Base-by-base conservation (phyloP, 2,113 vertebrate species). In the Nannospalax galili region DNA sequence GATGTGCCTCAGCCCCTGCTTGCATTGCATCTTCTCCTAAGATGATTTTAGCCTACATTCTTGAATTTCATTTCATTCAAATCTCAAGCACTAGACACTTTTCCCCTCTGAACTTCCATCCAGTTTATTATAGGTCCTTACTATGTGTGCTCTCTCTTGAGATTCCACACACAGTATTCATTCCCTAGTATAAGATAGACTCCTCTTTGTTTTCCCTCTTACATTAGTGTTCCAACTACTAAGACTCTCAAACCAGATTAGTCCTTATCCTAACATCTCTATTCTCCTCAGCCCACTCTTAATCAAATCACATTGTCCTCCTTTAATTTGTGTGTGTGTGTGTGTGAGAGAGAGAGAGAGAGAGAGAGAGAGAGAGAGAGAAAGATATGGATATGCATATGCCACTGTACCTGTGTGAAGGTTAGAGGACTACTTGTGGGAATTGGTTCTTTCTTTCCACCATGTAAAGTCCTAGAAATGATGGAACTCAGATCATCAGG, bases 31-130 rank as follows among this genome's bases (percentile, higher is more conserved):
- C 67, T 92, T 64, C 72, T 58, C 45, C n/a, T n/a, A n/a, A 58
- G 7, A n/a, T 93, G 75, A 90, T 87, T 22, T 58, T 52, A 91
- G 75, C 28, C n/a, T 42, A 89, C 64, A 64, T 40, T 40, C 74
- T 84, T 88, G 35, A 62, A 88, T 93, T 95, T 95, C n/a, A 88
- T 35, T 87, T 14, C 10, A 86, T 37, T 69, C 42, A 93, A 78
- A 84, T 95, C 45, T 93, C 28, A 89, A 70, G 70, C 35, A 70
- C 52, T 84, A 75, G 20, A 72, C 48, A 90, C 24, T 80, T 94
- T 69, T 85, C 15, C 70, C 40, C 65, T 30, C 48, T 93, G 56
- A 84, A 40, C 42, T 87, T 93, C 78, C 70, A 20, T 32, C 35
- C 60, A 94, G 15, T 79, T 70, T 72, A 65, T 81, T 74, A 14